Percentiles rank a stretch among this genome's conserved stretches.
Evolutionary conservation across 2,888 invertebrate genomes (phyloP).

Genomic region (Tineola bisselliella): DNA sequence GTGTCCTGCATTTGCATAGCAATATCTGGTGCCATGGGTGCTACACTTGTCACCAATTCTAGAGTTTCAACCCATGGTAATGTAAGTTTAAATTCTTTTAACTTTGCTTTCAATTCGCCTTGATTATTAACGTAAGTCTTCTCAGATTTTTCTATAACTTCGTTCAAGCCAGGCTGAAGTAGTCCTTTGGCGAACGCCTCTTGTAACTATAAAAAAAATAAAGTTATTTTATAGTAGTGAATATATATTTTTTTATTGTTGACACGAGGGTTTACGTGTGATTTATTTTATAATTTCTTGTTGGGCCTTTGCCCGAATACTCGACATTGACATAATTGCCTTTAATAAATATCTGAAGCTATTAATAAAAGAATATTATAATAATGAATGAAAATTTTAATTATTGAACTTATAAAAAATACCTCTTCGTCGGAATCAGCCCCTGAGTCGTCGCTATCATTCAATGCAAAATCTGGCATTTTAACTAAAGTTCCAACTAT

Average conservation of each 20-base stretch:
- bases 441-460: slow-evolving; percentile 63
- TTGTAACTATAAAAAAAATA: slow-evolving; percentile 74
- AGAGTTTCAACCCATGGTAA: slow-evolving; percentile 88
- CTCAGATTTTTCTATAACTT: slow-evolving; percentile 67
- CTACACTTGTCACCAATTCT: slow-evolving; percentile 79
- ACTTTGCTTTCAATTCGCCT: slow-evolving; percentile 74
- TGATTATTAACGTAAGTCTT: slow-evolving; percentile 76
- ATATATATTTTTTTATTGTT: too few relatives aligned
- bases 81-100: slow-evolving; percentile 75
- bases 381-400: too few relatives aligned
- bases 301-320: too few relatives aligned
- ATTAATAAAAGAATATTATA: too few relatives aligned
- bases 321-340: too few relatives aligned
- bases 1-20: slow-evolving; percentile 80
- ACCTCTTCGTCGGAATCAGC: slow-evolving; percentile 70
- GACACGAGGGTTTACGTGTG: too few relatives aligned
- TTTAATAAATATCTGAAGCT: too few relatives aligned
- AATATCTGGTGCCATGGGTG: slow-evolving; percentile 86
- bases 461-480: slow-evolving; percentile 55
- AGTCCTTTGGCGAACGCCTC: slow-evolving; percentile 87
- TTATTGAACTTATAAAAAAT: slow-evolving; percentile 14
- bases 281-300: too few relatives aligned
- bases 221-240: too few relatives aligned
- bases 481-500: slow-evolving; percentile 9
- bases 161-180: slow-evolving; percentile 87